Percentiles rank a stretch among this genome's conserved stretches.
phyloP scores from a whole-genome alignment of 2,113 vertebrate species.

The Corvus hawaiiensis region DNA sequence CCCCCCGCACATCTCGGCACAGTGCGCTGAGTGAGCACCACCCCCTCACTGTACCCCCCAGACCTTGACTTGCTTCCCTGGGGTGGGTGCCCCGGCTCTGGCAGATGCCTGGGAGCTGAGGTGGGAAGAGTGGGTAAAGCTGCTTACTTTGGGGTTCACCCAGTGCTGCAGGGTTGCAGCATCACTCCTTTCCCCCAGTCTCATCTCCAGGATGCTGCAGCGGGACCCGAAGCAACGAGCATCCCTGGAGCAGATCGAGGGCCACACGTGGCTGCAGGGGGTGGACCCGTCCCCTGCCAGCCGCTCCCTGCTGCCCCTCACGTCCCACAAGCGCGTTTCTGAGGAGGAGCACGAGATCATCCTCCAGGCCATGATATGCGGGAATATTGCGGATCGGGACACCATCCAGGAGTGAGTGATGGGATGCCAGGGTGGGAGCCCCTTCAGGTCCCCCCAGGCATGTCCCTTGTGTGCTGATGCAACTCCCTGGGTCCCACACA shows the following conservation, averaged over 20 bases:
- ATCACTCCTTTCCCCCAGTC: slow-evolving; percentile 35
- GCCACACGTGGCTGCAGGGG: slow-evolving; percentile 82
- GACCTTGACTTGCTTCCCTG: fast-evolving
- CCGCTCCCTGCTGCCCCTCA: slow-evolving; percentile 66
- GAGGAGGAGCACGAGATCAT: slow-evolving; percentile 74
- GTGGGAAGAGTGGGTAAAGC: neutral
- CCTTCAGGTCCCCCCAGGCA: fast-evolving
- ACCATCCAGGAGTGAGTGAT: slow-evolving; percentile 72
- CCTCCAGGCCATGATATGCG: slow-evolving; percentile 72
- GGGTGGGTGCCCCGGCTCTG: neutral
- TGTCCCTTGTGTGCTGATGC: fast-evolving
- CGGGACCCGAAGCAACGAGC: slow-evolving; percentile 78
- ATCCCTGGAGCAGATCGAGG: slow-evolving; percentile 79
- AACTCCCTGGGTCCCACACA: neutral
- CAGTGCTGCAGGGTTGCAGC: neutral
- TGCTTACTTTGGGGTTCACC: neutral
- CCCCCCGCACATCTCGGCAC: slow-evolving; percentile 73
- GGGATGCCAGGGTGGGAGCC: fast-evolving
- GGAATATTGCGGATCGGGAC: slow-evolving; percentile 71
- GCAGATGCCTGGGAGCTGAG: neutral
- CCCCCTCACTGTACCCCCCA: neutral
- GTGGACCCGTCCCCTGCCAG: slow-evolving; percentile 74
- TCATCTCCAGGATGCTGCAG: slow-evolving; percentile 88
- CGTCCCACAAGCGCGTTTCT: slow-evolving; percentile 70
- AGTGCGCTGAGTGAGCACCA: slow-evolving; percentile 79